Evolutionary conservation across 2,113 vertebrate genomes (phyloP), one percentile per base, ranked within the genome.

Genomic region (Origma solitaria): DNA sequence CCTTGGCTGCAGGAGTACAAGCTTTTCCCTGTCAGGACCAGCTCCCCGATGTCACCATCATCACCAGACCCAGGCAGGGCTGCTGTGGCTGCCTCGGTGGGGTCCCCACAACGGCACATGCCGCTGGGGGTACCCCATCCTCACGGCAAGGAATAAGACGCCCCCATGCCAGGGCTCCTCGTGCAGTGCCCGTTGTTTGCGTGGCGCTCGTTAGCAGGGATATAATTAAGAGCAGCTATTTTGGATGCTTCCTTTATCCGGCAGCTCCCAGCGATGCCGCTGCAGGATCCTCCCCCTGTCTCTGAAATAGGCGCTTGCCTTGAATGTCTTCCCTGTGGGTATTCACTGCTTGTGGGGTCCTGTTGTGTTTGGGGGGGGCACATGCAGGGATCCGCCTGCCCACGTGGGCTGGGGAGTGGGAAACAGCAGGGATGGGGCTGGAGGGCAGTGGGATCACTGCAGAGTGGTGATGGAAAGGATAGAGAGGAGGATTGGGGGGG

Each of bases 201-300:
- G 54, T 91, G 93, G 92, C 25, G 17, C 82, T 92, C 49, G 81
- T 94, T 94, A 92, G 93, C 91, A 72, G 72, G 84, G 92, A 92
- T 95, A 93, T 92, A 94, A 97, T 96, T 96, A 95, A 92, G 92
- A 96, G 91, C 92, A 93, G 91, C 95, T 94, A 94, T 94, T 97
- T 97, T 94, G 92, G 95, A 96, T 83, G 85, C 95, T 92, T 93
- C 92, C 94, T 96, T 96, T 84, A 91, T 81, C 95, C 82, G 89
- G 91, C 93, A 81, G 93, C 82, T 95, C 91, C 24, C 51, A 38
- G 96, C 5, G 9, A 82, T 94, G 94, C 84, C 14, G 37, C 93
- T 95, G 93, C 75, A 65, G 93, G 94, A 79, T 87, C 95, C 89
- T 92, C 86, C 91, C 82, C 61, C 72, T 45, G 70, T 68, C 79